Percentiles rank a stretch among this genome's conserved stretches.
phyloP scores from a whole-genome alignment of 2,113 vertebrate species.

The Oenanthe oenanthe region DNA sequence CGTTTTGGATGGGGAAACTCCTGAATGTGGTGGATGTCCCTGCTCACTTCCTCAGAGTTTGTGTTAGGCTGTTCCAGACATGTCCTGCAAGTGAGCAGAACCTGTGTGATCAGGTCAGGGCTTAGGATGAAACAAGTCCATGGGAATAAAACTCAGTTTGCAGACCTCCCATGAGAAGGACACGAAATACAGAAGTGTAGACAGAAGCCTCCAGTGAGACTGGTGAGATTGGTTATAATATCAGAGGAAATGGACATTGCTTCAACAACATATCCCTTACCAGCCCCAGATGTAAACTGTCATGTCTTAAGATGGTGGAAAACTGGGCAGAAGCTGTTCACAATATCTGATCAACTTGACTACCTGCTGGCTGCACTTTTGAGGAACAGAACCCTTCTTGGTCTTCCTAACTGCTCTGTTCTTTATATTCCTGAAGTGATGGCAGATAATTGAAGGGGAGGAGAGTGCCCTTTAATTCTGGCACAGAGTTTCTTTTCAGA shows the following conservation, averaged over 20 bases:
- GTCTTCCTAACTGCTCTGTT: not conserved
- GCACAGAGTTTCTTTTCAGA: not conserved
- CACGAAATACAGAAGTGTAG: not conserved
- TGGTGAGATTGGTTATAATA: not conserved
- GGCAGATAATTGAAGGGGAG: not conserved
- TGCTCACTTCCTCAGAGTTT: not conserved
- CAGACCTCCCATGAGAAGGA: not conserved
- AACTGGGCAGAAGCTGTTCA: not conserved
- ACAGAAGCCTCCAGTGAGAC: not conserved
- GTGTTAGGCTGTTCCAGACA: not conserved
- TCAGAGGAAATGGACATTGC: not conserved
- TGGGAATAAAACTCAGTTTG: not conserved
- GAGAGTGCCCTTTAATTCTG: not conserved
- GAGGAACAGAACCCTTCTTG: not conserved
- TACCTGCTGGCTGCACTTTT: not conserved
- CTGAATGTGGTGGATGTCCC: accelerated
- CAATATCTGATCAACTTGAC: not conserved
- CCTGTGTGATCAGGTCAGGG: not conserved
- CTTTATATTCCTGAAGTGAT: not conserved
- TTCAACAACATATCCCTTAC: not conserved
- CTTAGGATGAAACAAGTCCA: not conserved
- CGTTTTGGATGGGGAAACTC: not conserved
- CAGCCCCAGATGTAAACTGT: not conserved
- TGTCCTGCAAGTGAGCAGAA: not conserved
- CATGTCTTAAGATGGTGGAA: not conserved